Base-by-base conservation (phyloP, 1,140 invertebrate genomes). In the Asobara japonica region DNA sequence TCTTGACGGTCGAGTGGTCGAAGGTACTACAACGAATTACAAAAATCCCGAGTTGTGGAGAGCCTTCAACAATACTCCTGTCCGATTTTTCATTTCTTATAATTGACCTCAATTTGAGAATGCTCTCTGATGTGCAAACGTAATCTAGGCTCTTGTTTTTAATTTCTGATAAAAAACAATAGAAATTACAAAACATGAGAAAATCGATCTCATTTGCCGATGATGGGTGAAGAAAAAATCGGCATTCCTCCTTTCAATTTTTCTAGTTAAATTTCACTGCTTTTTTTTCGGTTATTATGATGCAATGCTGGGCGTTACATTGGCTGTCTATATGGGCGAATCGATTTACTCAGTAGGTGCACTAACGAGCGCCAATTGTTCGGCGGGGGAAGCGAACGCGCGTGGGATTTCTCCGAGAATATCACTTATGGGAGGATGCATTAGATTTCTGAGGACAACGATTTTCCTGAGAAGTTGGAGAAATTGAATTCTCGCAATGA, bases 321-420 rank as follows among this genome's bases (percentile, higher is more conserved):
- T 16, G 36, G 22, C 36, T 36, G 11, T 5, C 22, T 25, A 7
- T 5, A 11, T 20, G 51, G 22, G 62, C 8, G 60, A 71, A 71
- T 71, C 69, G 69, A 71, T 71, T 71, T 56, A 22, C 51, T 18
- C 51, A 56, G 51, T 71, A 61, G 36, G n/a, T 41, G 45, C 29
- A 41, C 41, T 65, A 71, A 71, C 69, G 61, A 71, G 41, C 38
- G 36, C 33, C 62, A 65, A 71, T 71, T 71, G 69, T 71, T 65
- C 61, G 13, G 16, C 11, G n/a, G 29, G 13, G 62, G 36, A 70
- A 71, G 31, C 31, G 67, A 48, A 64, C 22, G 22, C 30, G 41
- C 29, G 41, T 20, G 16, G 27, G 29, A 64, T 65, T 25, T 13
- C 36, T 29, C n/a, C 45, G 29, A 68, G 20, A 64, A 62, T 60